These are phyloP conservation scores for Sparus aurata DNA, from an alignment of 2,797 vertebrate genomes.

Conservation along the genomic window DNA sequence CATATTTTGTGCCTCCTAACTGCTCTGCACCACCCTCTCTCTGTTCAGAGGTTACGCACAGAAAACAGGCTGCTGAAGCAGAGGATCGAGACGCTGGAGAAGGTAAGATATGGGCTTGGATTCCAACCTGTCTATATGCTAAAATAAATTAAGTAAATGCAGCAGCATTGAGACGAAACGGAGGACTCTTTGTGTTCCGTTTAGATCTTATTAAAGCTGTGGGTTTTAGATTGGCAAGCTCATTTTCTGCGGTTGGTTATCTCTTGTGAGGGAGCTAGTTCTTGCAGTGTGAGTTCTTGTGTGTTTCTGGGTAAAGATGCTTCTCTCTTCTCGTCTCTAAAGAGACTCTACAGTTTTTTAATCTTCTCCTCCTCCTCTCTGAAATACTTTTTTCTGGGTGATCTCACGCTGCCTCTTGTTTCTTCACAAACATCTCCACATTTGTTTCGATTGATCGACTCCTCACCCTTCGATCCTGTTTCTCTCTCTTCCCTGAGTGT, in stretches of 20 bases:
- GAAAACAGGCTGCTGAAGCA: constrained; percentile 93
- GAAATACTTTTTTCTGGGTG: constrained; percentile 40
- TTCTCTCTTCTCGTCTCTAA: too few species aligned
- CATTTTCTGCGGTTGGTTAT: constrained; percentile 8
- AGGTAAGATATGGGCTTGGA: constrained; percentile 73
- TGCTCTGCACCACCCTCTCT: background rate
- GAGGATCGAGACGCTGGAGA: constrained; percentile 95
- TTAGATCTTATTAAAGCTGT: background rate
- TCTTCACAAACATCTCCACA: constrained; percentile 36
- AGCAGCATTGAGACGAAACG: background rate
- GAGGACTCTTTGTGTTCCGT: background rate
- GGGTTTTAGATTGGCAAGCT: background rate
- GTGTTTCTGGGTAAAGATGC: background rate
- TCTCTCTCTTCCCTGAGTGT: constrained; percentile 25
- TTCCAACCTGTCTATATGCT: constrained; percentile 29
- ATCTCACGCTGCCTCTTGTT: constrained; percentile 52
- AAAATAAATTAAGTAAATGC: constrained; percentile 11
- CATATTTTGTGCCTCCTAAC: background rate
- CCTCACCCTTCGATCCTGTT: constrained; percentile 24
- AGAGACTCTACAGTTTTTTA: constrained; percentile 34
- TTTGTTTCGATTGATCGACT: constrained; percentile 14
- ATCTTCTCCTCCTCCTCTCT: constrained; percentile 42
- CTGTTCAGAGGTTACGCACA: constrained; percentile 81
- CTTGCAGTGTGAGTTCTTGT: background rate
- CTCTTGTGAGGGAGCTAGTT: background rate